Conservation (phyloP, 2,888 invertebrate species). For the Mythimna lalbum region DNA sequence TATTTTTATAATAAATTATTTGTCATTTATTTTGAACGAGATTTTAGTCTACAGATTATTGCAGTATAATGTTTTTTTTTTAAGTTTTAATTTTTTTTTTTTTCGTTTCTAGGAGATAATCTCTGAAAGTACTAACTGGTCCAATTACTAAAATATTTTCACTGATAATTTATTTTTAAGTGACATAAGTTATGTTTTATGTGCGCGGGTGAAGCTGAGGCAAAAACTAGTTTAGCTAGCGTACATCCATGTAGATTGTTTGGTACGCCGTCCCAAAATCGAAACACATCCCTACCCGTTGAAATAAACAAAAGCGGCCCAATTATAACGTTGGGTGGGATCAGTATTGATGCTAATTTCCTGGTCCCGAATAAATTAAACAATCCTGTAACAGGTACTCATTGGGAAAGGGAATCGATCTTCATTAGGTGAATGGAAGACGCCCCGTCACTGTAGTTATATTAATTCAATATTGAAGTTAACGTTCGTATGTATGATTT, state of each 20-base stretch:
- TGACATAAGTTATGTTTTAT: too few relatives aligned
- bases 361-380: slow-evolving; percentile 80
- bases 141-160: too few relatives aligned
- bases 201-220: too few relatives aligned
- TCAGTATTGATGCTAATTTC: slow-evolving; percentile 80
- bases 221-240: not conserved
- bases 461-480: slow-evolving; percentile 46
- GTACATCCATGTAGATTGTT: slow-evolving; percentile 48
- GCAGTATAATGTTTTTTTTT: too few relatives aligned
- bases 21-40: too few relatives aligned
- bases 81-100: too few relatives aligned
- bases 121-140: too few relatives aligned
- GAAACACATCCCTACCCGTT: slow-evolving; percentile 37
- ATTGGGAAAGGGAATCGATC: slow-evolving; percentile 56
- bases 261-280: slow-evolving; percentile 36
- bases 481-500: slow-evolving; percentile 33
- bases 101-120: too few relatives aligned
- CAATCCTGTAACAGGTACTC: slow-evolving; percentile 68
- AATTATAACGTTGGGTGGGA: slow-evolving; percentile 77
- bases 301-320: slow-evolving; percentile 74
- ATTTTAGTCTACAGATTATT: too few relatives aligned
- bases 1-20: too few relatives aligned
- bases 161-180: too few relatives aligned
- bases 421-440: slow-evolving; percentile 54
- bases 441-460: slow-evolving; percentile 47